These are phyloP conservation scores for Tachuris rubrigastra DNA, from an alignment of 2,113 vertebrate species.

Conservation along the genomic window DNA sequence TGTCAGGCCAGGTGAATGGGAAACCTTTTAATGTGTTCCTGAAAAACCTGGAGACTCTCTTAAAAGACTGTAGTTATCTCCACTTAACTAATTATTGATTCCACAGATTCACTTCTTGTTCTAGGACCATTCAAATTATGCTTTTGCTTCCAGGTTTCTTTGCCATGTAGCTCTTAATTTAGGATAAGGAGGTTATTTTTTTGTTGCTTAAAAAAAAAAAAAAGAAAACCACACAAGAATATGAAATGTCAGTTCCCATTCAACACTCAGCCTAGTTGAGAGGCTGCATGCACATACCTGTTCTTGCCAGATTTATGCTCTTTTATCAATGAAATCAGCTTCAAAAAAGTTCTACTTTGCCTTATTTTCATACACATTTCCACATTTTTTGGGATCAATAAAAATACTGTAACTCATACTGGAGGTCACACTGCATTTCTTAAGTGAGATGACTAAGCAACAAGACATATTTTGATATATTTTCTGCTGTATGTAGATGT, in stretches of 20 bases:
- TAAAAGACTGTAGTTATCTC: not conserved
- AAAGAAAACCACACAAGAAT: not conserved
- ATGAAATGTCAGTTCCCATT: not conserved
- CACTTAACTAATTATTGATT: not conserved
- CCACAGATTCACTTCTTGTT: not conserved
- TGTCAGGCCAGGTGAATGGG: not conserved
- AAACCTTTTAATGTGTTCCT: not conserved
- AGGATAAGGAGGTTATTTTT: not conserved
- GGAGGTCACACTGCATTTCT: not conserved
- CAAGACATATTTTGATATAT: not conserved
- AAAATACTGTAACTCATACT: not conserved
- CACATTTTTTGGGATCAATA: not conserved
- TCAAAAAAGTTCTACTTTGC: not conserved
- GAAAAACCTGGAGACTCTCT: not conserved
- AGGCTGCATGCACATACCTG: not conserved
- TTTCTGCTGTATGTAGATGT: not conserved
- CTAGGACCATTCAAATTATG: not conserved
- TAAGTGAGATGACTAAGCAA: not conserved
- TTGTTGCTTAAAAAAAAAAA: fast-evolving
- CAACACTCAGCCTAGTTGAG: not conserved
- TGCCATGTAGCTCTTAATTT: not conserved
- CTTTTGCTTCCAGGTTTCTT: not conserved
- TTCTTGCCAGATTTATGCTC: not conserved
- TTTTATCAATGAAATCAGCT: not conserved
- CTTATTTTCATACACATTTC: not conserved